Conservation (phyloP, 2,113 vertebrate species). For the Trichechus manatus region DNA sequence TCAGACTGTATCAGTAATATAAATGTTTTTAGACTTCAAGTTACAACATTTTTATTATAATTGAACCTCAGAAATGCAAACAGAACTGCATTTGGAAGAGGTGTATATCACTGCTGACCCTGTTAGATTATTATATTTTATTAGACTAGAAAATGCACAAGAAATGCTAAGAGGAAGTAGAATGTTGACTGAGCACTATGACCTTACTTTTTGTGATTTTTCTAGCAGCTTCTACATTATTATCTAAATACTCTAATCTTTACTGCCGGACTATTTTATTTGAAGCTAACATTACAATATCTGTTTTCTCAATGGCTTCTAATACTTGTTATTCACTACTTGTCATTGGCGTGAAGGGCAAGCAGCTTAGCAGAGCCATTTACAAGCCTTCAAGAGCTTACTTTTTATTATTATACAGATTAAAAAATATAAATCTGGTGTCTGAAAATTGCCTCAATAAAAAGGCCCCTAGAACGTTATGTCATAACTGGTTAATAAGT, state of each 20-base stretch:
- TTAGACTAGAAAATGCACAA: neutral
- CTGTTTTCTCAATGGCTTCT: neutral
- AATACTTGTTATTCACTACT: neutral
- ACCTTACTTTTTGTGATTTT: conserved; percentile 60
- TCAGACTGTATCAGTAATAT: conserved; percentile 17
- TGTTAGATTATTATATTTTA: neutral
- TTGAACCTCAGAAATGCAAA: neutral
- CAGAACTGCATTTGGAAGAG: conserved; percentile 37
- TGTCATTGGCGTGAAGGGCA: neutral
- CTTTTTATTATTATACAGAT: neutral
- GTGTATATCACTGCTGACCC: neutral
- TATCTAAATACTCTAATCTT: conserved; percentile 62
- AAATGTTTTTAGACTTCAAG: conserved; percentile 47
- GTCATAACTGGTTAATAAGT: neutral
- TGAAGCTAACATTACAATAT: neutral
- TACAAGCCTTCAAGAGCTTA: neutral
- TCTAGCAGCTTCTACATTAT: conserved; percentile 4
- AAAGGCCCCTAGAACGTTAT: neutral
- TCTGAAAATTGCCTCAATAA: neutral
- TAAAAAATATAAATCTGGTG: neutral
- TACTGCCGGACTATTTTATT: conserved; percentile 30
- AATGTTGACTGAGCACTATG: neutral
- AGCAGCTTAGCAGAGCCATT: neutral
- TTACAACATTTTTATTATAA: conserved; percentile 55
- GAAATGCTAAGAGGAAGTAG: neutral